Evolutionary conservation across 2,797 vertebrate genomes (phyloP).

Genomic region (Schizopygopsis pylzovi): DNA sequence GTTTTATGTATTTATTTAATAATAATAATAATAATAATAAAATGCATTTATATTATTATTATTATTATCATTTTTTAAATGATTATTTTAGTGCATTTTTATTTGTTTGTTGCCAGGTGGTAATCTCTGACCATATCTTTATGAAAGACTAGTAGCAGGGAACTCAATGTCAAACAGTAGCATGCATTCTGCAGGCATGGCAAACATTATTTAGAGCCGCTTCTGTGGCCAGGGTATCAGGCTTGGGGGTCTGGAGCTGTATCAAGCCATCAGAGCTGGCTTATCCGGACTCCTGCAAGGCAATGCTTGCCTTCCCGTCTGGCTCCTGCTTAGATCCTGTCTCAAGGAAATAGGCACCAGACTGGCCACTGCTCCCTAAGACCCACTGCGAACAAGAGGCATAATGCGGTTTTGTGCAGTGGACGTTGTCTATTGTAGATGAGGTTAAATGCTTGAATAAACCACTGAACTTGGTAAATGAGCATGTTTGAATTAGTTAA

Average conservation of each 20-base stretch:
- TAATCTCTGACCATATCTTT: conserved; percentile 6
- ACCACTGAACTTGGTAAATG: neutral
- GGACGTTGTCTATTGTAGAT: conserved; percentile 37
- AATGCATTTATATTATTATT: neutral
- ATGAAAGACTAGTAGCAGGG: conserved; percentile 23
- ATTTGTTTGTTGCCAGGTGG: neutral
- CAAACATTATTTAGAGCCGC: conserved; percentile 54
- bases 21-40: neutral
- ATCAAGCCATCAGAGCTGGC: conserved; percentile 67
- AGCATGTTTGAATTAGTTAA: neutral
- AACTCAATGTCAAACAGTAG: conserved; percentile 42
- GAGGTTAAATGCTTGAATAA: conserved; percentile 33
- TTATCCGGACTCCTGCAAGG: conserved; percentile 77
- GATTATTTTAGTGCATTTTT: neutral
- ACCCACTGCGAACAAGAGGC: conserved; percentile 57
- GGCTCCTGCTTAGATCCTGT: conserved; percentile 73
- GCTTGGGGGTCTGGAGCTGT: conserved; percentile 66
- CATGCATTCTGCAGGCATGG: conserved; percentile 34
- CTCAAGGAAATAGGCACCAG: conserved; percentile 75
- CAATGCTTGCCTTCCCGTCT: conserved; percentile 73
- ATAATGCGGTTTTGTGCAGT: conserved; percentile 55
- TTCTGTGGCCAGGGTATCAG: conserved; percentile 62
- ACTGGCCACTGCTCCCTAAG: conserved; percentile 56
- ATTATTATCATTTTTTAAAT: neutral
- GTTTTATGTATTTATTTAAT: neutral